Evolutionary conservation across 2,888 invertebrate genomes (phyloP), one percentile per base, ranked within the genome.

Genomic region (Torymus tubicola): DNA sequence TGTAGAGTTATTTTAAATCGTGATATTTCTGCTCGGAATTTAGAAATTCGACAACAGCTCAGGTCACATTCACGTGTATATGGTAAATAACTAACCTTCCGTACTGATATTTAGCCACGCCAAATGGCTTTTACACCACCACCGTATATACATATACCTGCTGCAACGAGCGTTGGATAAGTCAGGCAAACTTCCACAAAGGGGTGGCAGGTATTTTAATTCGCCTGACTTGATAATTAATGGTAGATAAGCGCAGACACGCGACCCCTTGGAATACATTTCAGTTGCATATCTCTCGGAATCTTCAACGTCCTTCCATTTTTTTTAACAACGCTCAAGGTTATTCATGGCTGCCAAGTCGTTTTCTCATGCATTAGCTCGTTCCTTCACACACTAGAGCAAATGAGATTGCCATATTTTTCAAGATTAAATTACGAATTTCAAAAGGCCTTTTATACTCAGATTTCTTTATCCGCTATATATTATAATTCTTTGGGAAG

Each of bases 61-160:
- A 53, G 16, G 50, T 31, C 31, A 31, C 53, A 31, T 31, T 50
- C 21, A 58, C 14, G 52, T 52, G 52, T 24, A 14, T 64, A 14
- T 64, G 42, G 2, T n/a, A 60, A 64, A 72, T 72, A 14, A 72
- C 78, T 72, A 72, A 78, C 78, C 78, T 78, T 52, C 72, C 70
- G 42, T 24, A 60, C 53, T 53, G 65, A 77, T 65, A 65, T 63
- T 64, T 68, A n/a, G 14, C 14, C 16, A 52, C 18, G 31, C 31
- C 2, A 31, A 31, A 31, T 31, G 31, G 3, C 31, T 31, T 31
- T 31, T 31, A 31, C 31, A 31, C 31, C 31, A 31, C 31, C 5
- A 31, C 57, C 2, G 24, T 57, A 63, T 63, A 18, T 57, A 63
- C 42, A 18, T 24, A 16, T 14, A 18, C 31, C 8, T 12, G 12